A percentile compares a stretch with the other conserved stretches of the same genome.
Conservation (phyloP, 2,888 invertebrate species). For the Noctua comes region DNA sequence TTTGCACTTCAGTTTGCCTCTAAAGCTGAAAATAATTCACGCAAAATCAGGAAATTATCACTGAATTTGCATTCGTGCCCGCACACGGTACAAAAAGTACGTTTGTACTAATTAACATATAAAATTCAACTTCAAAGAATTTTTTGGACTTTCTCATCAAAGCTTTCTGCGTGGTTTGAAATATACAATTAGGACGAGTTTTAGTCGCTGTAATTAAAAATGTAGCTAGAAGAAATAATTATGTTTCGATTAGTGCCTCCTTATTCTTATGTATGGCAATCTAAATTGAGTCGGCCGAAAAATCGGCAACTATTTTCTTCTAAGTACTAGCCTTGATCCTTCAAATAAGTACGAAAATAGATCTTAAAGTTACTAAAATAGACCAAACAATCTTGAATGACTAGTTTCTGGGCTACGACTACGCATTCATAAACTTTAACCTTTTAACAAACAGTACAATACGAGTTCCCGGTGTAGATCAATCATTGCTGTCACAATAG, state of each 20-base stretch:
- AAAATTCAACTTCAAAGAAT: constrained; percentile 31
- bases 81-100: constrained; percentile 30
- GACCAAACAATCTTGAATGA: neutral
- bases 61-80: constrained; percentile 11
- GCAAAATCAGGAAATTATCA: constrained; percentile 20
- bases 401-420: neutral
- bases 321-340: neutral
- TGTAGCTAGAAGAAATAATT: neutral
- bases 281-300: neutral
- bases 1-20: neutral
- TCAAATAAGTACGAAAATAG: neutral
- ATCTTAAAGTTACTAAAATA: neutral
- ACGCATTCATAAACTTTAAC: constrained; percentile 38
- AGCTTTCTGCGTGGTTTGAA: constrained; percentile 22
- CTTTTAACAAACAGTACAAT: constrained; percentile 42
- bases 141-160: constrained; percentile 26
- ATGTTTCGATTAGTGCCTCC: neutral
- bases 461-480: constrained; percentile 58
- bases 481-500: constrained; percentile 68
- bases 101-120: constrained; percentile 38
- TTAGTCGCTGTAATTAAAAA: constrained; percentile 9
- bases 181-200: constrained; percentile 17
- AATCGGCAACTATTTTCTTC: neutral
- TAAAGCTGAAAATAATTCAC: constrained; percentile 17
- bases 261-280: neutral